These are phyloP conservation scores for Lamprotornis superbus DNA, from an alignment of 2,113 vertebrate species.

Conservation along the genomic window DNA sequence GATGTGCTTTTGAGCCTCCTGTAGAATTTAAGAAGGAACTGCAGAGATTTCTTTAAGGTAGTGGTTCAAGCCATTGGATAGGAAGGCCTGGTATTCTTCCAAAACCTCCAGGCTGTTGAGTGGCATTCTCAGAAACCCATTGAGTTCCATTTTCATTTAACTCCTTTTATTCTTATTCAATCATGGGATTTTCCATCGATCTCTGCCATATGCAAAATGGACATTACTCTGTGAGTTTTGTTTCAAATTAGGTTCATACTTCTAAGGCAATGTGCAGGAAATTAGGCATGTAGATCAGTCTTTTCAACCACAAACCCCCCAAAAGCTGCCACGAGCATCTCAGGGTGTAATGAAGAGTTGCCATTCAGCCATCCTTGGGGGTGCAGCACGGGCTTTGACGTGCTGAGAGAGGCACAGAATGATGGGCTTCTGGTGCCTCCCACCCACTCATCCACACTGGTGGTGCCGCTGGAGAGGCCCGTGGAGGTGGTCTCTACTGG, in stretches of 20 bases:
- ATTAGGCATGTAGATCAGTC: not conserved
- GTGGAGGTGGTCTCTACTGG: not conserved
- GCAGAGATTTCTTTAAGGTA: constrained; percentile 35
- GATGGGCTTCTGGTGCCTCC: not conserved
- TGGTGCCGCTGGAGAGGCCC: not conserved
- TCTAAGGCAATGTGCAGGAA: not conserved
- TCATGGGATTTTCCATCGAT: not conserved
- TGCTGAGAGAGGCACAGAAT: not conserved
- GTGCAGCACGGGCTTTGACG: not conserved
- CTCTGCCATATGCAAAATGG: not conserved
- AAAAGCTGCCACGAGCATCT: not conserved
- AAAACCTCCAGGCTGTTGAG: not conserved
- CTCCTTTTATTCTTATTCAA: not conserved
- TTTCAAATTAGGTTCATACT: not conserved
- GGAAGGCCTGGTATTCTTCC: not conserved
- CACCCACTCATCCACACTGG: not conserved
- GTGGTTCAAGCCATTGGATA: not conserved
- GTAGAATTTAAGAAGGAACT: constrained; percentile 61
- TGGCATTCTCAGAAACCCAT: not conserved
- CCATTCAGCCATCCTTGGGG: not conserved
- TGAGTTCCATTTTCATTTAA: not conserved
- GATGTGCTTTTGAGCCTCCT: constrained; percentile 38
- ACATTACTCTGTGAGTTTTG: not conserved
- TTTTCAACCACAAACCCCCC: constrained; percentile 24
- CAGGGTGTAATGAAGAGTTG: not conserved